Conservation (phyloP, 2,888 invertebrate genomes). For the Lepidochrysops patricia region DNA sequence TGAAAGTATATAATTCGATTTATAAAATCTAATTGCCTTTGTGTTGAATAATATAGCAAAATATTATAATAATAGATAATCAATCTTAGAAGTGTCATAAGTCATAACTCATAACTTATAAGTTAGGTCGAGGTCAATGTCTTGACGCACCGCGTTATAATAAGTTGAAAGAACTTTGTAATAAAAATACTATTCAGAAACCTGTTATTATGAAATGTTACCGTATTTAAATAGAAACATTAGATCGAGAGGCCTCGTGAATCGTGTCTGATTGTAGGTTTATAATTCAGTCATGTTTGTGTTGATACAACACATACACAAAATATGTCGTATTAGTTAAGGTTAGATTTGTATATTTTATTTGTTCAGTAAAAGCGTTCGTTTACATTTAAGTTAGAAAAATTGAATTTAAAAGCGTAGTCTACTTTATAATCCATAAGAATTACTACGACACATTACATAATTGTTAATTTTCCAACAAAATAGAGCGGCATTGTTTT, state of each 20-base stretch:
- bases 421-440: no score
- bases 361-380: no score
- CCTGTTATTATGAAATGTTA: conserved; percentile 7
- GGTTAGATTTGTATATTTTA: background rate
- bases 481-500: background rate
- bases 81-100: no score
- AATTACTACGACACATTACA: no score
- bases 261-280: background rate
- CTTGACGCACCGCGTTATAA: background rate
- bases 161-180: background rate
- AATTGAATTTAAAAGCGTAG: no score
- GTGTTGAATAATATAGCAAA: no score
- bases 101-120: background rate
- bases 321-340: background rate
- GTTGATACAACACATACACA: background rate
- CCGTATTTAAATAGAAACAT: background rate
- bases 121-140: background rate
- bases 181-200: background rate
- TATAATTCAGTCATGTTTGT: conserved; percentile 1
- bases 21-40: no score
- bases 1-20: no score
- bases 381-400: no score
- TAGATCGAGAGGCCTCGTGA: background rate
- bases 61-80: no score
- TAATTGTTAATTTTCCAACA: background rate